Conservation (phyloP, 2,888 invertebrate genomes). For the Xanthostigma xanthostigma region DNA sequence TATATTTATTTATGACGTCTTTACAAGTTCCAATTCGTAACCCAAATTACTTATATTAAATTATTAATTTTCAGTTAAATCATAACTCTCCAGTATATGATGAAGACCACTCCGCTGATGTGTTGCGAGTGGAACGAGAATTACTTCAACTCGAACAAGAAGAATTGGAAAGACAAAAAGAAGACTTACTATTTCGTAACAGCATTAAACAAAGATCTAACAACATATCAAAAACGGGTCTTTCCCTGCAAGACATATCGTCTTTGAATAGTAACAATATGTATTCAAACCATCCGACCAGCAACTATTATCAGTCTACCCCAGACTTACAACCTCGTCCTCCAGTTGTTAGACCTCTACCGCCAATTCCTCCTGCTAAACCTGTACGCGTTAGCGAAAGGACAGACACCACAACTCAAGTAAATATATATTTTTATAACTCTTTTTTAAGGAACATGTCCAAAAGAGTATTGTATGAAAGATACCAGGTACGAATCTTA, state of each 20-base stretch:
- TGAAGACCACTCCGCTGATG: conserved; percentile 24
- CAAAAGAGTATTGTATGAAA: no score
- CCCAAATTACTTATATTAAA: no score
- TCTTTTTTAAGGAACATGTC: no score
- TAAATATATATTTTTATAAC: no score
- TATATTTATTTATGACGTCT: neutral
- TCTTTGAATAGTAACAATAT: conserved; percentile 41
- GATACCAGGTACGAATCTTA: no score
- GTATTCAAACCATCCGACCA: conserved; percentile 7
- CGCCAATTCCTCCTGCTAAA: conserved; percentile 23
- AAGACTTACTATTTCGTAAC: conserved; percentile 51
- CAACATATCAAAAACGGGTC: conserved; percentile 16
- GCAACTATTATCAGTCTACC: conserved; percentile 4
- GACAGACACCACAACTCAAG: conserved; percentile 5
- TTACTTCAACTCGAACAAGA: conserved; percentile 63
- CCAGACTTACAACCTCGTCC: conserved; percentile 13
- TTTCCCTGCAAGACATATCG: conserved; percentile 29
- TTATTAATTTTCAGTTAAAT: no score
- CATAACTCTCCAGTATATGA: no score
- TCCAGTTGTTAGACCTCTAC: conserved; percentile 18
- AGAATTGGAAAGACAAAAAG: conserved; percentile 57
- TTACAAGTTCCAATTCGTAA: neutral
- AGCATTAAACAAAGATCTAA: conserved; percentile 22
- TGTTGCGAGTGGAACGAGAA: conserved; percentile 64
- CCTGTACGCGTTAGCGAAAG: conserved; percentile 29